Base-by-base conservation (phyloP, 2,113 vertebrate species). In the Tringa solitaria region DNA sequence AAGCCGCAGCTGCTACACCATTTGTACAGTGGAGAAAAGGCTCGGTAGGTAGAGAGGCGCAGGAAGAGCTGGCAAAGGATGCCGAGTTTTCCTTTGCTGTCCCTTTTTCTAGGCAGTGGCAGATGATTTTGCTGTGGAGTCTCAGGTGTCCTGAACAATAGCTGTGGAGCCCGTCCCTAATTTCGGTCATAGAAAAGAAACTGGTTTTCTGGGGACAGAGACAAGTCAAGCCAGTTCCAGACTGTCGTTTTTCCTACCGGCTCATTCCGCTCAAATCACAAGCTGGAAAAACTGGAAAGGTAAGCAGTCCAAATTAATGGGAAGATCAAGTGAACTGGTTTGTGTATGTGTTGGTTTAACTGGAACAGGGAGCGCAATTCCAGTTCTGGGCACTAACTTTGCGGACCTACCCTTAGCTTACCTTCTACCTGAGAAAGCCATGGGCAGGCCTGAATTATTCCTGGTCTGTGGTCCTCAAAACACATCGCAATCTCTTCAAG, bases 241-340 rank as follows among this genome's bases (percentile, higher is more conserved):
- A 78, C 87, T 48, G 84, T 73, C 94, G 94, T 94, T 94, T 95
- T 96, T 95, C 91, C 81, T 88, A 74, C 90, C 77, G 86, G 88
- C 85, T 97, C 94, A 85, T 87, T 87, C 74, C 87, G 63, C 67
- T 89, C 70, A 88, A 96, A 86, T 94, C 93, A 96, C 83, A 94
- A 96, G 93, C 96, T 65, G 91, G 97, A 97, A 97, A 95, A 96
- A 97, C 97, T 97, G 95, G 96, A 97, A 97, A 95, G 88, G 96
- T 97, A 96, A 91, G 95, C 91, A 94, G 79, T 37, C 60, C 83
- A 94, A 96, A 97, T 97, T 96, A 97, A 95, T 95, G 86, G 91
- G 90, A 90, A 91, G 92, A 94, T 64, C 67, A 82, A 96, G 83
- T 82, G 85, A 97, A 72, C 95, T 82, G 81, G 77, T 85, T 82